Base-by-base conservation (phyloP, 2,797 vertebrate species). In the Tadarida brasiliensis region DNA sequence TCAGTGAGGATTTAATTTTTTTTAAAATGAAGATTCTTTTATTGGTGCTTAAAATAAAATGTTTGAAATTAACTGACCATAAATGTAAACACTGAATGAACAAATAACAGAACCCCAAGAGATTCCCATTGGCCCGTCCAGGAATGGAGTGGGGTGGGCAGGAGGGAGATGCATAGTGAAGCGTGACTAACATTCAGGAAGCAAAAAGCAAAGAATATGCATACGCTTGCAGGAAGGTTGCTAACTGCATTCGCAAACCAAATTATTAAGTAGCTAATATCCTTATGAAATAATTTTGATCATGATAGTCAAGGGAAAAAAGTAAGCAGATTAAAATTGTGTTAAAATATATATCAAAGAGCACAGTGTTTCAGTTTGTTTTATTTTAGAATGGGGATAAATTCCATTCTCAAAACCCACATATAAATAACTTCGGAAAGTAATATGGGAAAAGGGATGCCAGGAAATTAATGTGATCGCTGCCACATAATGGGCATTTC, bases 11-110 rank as follows among this genome's bases (percentile, higher is more conserved):
- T 44, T 44, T 44, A 44, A 44, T 24, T 80, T 80, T 80, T 12
- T 19, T 33, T 30, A 63, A 87, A 68, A 81, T 24, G 14, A 76
- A 44, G 39, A 44, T 44, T 30, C 0, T 67, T 78, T n/a, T 1
- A 56, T 30, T 85, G 74, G 12, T 15, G 24, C 16, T 94, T 95
- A 9, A 94, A 94, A 94, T 76, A 95, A 91, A 91, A 68, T 17
- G 26, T 2, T 11, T 57, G 49, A 33, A 3, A 28, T 49, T n/a
- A 30, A 51, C 51, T 83, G 26, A 39, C 8, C 35, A 20, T 88
- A 83, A 70, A 19, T 14, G 12, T 39, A 54, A 82, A 73, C 0
- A 30, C 9, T 22, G 1, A 9, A n/a, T 57, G 22, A 44, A 26
- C 6, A 68, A 56, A 49, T 3, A 44, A 1, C 15, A 68, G 22